Percentiles rank a stretch among this genome's conserved stretches.
phyloP scores from a whole-genome alignment of 1,140 invertebrate genomes.

The Lepidurus arcticus region DNA sequence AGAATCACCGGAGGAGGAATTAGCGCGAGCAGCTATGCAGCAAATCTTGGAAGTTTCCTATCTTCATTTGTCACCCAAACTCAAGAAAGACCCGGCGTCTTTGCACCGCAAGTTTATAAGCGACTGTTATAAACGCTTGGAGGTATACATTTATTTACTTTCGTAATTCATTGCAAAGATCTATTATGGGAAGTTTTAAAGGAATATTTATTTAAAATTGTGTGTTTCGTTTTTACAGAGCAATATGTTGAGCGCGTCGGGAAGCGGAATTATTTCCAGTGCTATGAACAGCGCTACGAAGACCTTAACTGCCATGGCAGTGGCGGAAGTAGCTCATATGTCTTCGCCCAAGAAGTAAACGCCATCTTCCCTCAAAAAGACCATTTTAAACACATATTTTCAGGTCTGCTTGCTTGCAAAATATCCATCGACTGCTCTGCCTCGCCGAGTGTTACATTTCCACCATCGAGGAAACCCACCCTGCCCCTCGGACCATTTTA shows the following conservation, averaged over 20 bases:
- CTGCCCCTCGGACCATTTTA: conserved; percentile 46
- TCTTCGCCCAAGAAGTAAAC: conserved; percentile 45
- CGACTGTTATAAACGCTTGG: conserved; percentile 50
- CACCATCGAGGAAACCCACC: conserved; percentile 48
- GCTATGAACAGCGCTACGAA: conserved; percentile 47
- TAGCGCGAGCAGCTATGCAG: conserved; percentile 48
- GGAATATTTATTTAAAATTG: not conserved
- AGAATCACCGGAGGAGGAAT: conserved; percentile 46
- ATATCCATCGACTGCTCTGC: conserved; percentile 48
- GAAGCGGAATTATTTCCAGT: conserved; percentile 44
- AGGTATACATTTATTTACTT: conserved; percentile 39
- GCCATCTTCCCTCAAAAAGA: not conserved
- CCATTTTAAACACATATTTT: conserved; percentile 28
- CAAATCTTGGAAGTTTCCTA: conserved; percentile 50
- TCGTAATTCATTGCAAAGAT: not conserved
- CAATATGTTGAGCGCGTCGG: conserved; percentile 12
- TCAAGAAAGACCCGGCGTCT: conserved; percentile 49
- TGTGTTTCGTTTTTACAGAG: not conserved
- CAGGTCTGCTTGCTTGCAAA: conserved; percentile 41
- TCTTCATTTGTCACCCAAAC: conserved; percentile 44
- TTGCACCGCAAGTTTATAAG: conserved; percentile 51
- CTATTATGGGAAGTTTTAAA: too few species aligned
- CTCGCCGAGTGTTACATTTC: conserved; percentile 50
- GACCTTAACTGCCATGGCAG: conserved; percentile 46
- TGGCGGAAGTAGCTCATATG: conserved; percentile 45